A percentile compares a stretch with the other conserved stretches of the same genome.
Evolutionary conservation across 2,797 vertebrate genomes (phyloP).

Genomic region (Monodelphis domestica): DNA sequence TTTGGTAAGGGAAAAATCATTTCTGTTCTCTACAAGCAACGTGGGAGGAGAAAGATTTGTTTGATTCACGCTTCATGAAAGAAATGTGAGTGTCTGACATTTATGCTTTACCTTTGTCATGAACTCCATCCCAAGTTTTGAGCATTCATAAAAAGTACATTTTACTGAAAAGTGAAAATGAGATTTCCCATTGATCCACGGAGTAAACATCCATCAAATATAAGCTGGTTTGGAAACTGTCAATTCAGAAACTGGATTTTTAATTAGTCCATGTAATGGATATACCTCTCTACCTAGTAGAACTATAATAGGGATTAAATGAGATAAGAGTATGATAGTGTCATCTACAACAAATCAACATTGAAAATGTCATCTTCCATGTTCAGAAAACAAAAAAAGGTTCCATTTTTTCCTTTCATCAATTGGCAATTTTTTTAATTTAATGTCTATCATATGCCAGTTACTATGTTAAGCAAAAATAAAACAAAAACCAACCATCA

Average conservation of each 20-base stretch:
- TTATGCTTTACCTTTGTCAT: background rate
- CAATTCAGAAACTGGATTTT: background rate
- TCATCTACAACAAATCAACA: background rate
- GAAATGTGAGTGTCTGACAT: background rate
- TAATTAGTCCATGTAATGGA: background rate
- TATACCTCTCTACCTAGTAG: background rate
- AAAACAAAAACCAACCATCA: background rate
- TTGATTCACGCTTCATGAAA: background rate
- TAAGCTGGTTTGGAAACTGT: background rate
- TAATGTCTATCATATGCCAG: background rate
- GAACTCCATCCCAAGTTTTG: slow-evolving; percentile 18
- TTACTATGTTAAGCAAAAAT: background rate
- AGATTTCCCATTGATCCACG: background rate
- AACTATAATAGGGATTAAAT: background rate
- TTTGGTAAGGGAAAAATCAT: slow-evolving; percentile 16
- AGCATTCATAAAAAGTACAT: background rate
- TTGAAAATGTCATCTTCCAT: background rate
- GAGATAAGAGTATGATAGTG: background rate
- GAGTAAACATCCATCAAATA: background rate
- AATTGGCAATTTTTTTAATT: background rate
- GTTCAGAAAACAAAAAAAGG: background rate
- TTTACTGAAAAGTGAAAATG: slow-evolving; percentile 22
- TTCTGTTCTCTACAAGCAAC: background rate
- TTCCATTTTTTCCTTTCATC: background rate
- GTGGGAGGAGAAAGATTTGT: background rate